Evolutionary conservation across 2,113 vertebrate species (phyloP).

Genomic region (Cyphomyrus plagiostoma): DNA sequence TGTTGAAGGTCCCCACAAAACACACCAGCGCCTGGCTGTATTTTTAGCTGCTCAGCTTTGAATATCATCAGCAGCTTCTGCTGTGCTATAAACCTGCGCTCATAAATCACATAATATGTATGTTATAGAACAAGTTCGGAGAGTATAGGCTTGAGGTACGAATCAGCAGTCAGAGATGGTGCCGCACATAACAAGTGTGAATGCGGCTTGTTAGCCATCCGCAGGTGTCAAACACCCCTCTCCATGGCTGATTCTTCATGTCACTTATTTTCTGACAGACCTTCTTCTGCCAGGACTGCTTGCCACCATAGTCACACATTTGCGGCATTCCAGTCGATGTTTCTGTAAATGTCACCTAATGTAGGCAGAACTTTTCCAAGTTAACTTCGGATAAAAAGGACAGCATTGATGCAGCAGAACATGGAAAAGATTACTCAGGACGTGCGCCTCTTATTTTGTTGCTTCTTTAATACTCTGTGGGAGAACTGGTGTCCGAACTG

Average conservation of each 20-base stretch:
- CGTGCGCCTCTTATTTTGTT: neutral
- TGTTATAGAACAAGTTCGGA: neutral
- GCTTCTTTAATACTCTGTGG: neutral
- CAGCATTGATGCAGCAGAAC: neutral
- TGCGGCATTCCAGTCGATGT: neutral
- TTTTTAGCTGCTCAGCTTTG: neutral
- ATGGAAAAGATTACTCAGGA: neutral
- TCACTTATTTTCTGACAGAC: neutral
- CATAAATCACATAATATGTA: neutral
- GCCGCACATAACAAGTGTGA: neutral
- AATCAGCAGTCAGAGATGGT: neutral
- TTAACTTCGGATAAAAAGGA: neutral
- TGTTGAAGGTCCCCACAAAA: neutral
- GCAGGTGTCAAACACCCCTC: neutral
- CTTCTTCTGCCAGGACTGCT: neutral
- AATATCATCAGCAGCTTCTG: neutral
- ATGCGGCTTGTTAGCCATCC: neutral
- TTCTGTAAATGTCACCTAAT: neutral
- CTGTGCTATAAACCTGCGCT: neutral
- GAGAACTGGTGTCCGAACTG: neutral
- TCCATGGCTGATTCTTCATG: neutral
- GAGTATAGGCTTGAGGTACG: neutral
- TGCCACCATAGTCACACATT: neutral
- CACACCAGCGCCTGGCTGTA: neutral
- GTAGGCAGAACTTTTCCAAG: neutral